Evolutionary conservation across 2,113 vertebrate species (phyloP).

Genomic region (Micronycteris hirsuta): DNA sequence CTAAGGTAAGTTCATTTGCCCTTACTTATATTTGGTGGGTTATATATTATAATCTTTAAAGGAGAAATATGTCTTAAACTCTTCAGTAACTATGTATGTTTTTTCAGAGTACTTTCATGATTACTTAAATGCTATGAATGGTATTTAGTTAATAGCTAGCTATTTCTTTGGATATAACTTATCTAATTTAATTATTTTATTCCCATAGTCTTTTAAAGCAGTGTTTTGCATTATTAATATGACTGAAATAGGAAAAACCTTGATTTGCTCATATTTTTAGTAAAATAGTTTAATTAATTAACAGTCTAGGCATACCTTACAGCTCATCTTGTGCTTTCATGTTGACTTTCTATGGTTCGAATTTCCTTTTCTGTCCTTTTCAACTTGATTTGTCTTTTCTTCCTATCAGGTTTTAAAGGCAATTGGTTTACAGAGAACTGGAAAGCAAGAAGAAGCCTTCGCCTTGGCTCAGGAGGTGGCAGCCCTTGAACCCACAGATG

Average conservation of each 20-base stretch:
- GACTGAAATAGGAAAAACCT: background rate
- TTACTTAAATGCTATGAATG: background rate
- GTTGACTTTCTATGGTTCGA: background rate
- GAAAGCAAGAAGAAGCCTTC: conserved; percentile 97
- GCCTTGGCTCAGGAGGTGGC: conserved; percentile 94
- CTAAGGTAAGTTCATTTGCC: conserved; percentile 86
- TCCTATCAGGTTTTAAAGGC: conserved; percentile 92
- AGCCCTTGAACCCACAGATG: conserved; percentile 94
- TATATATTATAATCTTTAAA: background rate
- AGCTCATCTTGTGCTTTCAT: background rate
- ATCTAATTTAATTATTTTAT: background rate
- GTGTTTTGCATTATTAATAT: background rate
- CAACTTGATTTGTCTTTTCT: conserved; percentile 36
- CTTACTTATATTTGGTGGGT: background rate
- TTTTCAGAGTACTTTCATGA: background rate
- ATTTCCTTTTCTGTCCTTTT: conserved; percentile 25
- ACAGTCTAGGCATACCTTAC: background rate
- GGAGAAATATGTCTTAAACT: background rate
- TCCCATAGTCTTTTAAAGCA: background rate
- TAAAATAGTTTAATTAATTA: background rate
- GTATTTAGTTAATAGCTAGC: conserved; percentile 35
- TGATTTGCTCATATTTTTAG: conserved; percentile 19
- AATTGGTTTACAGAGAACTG: conserved; percentile 96
- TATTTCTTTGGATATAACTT: background rate
- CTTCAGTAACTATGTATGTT: background rate